A percentile compares a stretch with the other conserved stretches of the same genome.
phyloP scores from a whole-genome alignment of 2,113 vertebrate genomes.

The Synodontis membranacea region DNA sequence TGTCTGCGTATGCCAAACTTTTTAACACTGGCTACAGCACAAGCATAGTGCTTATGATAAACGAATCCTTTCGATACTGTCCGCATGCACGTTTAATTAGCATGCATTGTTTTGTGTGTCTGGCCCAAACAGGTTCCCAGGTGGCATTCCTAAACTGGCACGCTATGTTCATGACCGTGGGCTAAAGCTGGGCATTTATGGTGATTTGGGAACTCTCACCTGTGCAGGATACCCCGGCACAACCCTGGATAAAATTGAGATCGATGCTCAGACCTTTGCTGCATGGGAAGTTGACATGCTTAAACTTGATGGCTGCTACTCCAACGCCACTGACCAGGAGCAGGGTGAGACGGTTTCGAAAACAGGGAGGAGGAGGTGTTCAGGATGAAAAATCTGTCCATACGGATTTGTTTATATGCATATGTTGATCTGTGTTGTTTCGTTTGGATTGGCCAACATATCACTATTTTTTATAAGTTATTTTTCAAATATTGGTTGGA shows the following conservation, averaged over 20 bases:
- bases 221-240: slow-evolving; percentile 88
- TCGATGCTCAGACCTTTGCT: slow-evolving; percentile 85
- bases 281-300: slow-evolving; percentile 94
- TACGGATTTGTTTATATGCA: neutral
- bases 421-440: no score
- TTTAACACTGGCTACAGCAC: neutral
- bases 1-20: no score
- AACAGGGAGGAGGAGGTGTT: neutral
- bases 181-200: slow-evolving; percentile 91
- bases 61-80: neutral
- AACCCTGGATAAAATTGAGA: slow-evolving; percentile 74
- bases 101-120: neutral
- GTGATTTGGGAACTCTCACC: slow-evolving; percentile 83
- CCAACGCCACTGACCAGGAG: slow-evolving; percentile 70
- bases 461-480: neutral
- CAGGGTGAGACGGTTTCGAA: slow-evolving; percentile 66
- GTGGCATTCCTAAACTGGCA: slow-evolving; percentile 81
- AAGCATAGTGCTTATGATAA: neutral
- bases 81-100: neutral
- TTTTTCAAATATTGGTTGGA: neutral
- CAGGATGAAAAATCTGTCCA: neutral
- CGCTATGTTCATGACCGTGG: slow-evolving; percentile 86
- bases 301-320: slow-evolving; percentile 91
- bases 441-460: no score
- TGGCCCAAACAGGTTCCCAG: slow-evolving; percentile 75